Evolutionary conservation across 2,888 invertebrate species (phyloP).

Genomic region (Spicauda simplicius): DNA sequence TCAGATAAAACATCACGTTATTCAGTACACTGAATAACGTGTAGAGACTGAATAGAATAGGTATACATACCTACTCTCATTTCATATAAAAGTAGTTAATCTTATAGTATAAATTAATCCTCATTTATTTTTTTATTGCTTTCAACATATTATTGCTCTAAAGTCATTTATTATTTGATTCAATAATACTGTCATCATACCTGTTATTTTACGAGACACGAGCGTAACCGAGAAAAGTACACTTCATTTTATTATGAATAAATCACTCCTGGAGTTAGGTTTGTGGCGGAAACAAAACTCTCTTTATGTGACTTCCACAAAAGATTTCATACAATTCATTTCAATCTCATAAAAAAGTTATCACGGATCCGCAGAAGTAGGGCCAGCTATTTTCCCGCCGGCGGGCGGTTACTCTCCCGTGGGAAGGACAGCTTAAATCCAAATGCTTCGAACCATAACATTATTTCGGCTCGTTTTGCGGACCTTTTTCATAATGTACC

Average conservation of each 20-base stretch:
- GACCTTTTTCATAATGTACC: slow-evolving; percentile 14
- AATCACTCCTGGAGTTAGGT: slow-evolving; percentile 50
- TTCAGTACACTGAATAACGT: too few relatives aligned
- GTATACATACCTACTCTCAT: too few relatives aligned
- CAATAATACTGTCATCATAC: too few relatives aligned
- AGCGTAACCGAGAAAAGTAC: slow-evolving; percentile 32
- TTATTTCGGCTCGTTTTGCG: slow-evolving; percentile 43
- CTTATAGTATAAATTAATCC: too few relatives aligned
- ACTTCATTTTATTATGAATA: slow-evolving; percentile 59
- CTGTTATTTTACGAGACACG: slow-evolving; percentile 9
- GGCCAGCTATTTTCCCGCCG: slow-evolving; percentile 75
- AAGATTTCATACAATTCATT: slow-evolving; percentile 81
- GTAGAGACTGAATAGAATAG: too few relatives aligned
- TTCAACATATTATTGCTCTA: too few relatives aligned
- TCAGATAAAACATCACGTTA: too few relatives aligned
- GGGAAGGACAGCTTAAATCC: slow-evolving; percentile 67
- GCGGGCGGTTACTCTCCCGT: slow-evolving; percentile 61
- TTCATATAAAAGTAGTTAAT: too few relatives aligned
- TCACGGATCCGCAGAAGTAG: slow-evolving; percentile 78
- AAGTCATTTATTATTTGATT: too few relatives aligned
- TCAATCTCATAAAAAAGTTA: slow-evolving; percentile 80
- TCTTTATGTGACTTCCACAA: slow-evolving; percentile 75
- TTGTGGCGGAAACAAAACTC: slow-evolving; percentile 70
- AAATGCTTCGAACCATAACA: slow-evolving; percentile 55
- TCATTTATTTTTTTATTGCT: too few relatives aligned